Percentiles rank a stretch among this genome's conserved stretches.
Conservation (phyloP, 2,113 vertebrate genomes). For the Pachyramphus minor region DNA sequence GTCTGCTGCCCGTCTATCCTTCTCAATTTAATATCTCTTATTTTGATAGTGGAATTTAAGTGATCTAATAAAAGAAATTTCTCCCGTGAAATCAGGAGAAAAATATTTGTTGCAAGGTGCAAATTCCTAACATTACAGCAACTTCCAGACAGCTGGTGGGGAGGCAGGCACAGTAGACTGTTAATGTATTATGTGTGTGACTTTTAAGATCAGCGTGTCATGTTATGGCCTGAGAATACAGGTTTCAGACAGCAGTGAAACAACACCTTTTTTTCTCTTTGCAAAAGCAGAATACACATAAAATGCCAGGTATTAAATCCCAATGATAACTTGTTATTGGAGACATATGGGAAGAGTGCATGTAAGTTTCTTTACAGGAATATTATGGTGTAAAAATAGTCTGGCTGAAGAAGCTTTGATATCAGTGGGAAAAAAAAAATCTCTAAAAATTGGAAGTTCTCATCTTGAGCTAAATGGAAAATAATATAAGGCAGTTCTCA, state of each 20-base stretch:
- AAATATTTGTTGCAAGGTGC: not conserved
- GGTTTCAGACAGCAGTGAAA: not conserved
- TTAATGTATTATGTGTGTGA: not conserved
- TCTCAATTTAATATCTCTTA: not conserved
- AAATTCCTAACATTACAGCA: not conserved
- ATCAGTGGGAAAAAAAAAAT: not conserved
- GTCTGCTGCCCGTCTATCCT: not conserved
- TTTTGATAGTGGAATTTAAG: not conserved
- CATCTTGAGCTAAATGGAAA: not conserved
- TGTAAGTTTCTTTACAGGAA: not conserved
- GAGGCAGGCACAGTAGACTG: not conserved
- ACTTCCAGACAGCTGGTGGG: not conserved
- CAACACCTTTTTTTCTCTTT: not conserved
- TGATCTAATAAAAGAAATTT: not conserved
- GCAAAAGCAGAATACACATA: not conserved
- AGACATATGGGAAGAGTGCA: not conserved
- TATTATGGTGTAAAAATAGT: not conserved
- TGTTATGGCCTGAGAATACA: not conserved
- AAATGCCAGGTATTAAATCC: not conserved
- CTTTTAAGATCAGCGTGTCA: not conserved
- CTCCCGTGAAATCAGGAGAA: not conserved
- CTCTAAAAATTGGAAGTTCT: not conserved
- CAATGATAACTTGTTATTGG: not conserved
- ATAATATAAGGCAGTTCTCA: slow-evolving; percentile 1
- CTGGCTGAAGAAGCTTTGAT: not conserved